phyloP scores from a whole-genome alignment of 2,113 vertebrate genomes.

The Catharus bicknelli region DNA sequence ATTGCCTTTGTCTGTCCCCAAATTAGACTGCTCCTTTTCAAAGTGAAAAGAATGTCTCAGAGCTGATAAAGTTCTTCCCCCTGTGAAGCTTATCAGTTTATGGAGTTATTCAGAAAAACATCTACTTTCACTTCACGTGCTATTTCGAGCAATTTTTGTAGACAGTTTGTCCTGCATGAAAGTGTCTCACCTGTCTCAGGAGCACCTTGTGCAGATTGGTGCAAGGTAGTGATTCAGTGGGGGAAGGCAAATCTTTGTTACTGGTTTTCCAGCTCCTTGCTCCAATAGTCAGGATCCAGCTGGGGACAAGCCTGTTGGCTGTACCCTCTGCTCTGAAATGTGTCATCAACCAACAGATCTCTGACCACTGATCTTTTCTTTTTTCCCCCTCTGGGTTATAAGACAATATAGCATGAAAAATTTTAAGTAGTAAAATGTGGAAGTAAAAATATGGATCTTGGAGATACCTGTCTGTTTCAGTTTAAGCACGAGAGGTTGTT shows the following conservation, averaged over 20 bases:
- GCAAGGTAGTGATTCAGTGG: background rate
- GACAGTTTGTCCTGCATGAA: background rate
- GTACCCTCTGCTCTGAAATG: background rate
- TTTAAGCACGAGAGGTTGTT: background rate
- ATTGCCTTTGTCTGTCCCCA: background rate
- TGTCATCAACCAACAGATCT: background rate
- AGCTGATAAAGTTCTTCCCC: conserved; percentile 27
- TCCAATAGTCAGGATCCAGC: background rate
- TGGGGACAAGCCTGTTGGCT: background rate
- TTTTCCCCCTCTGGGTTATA: background rate
- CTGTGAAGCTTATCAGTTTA: background rate
- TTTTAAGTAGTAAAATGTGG: background rate
- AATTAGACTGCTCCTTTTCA: background rate
- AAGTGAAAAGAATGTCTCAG: background rate
- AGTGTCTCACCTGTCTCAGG: background rate
- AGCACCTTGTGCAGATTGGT: background rate
- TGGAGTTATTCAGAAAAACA: background rate
- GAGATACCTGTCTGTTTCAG: background rate
- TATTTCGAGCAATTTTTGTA: background rate
- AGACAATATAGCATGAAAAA: background rate
- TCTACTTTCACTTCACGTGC: background rate
- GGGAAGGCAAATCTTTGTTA: background rate
- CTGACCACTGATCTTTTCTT: background rate
- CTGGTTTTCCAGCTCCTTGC: background rate
- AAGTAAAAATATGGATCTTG: fast-evolving